Base-by-base conservation (phyloP, 2,888 invertebrate genomes). In the Asteroscopus sphinx region DNA sequence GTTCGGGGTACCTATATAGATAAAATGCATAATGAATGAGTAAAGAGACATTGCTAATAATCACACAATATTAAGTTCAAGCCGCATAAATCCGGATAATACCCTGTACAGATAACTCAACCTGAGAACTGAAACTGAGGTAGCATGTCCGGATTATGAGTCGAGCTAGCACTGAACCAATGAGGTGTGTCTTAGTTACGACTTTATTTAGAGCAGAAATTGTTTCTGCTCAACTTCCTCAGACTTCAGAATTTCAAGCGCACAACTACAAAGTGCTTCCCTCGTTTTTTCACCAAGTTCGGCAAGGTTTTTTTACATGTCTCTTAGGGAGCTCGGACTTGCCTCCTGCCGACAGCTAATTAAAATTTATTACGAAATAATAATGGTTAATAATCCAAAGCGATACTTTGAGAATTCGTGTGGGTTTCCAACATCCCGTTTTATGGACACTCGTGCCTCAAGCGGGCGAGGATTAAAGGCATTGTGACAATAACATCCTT, bases 341-440 rank as follows among this genome's bases (percentile, higher is more conserved):
- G 42, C 15, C 28, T 42, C 42, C 13, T 30, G 45, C 36, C 44
- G 39, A 33, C 56, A 33, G 37, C 28, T 52, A 57, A 73, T 73
- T 63, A 57, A 55, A 40, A 45, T 58, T 60, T n/a, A 48, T 73
- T 36, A 45, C 42, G 39, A 56, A 68, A n/a, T n/a, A n/a, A n/a
- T n/a, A n/a, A 55, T 58, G 17, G 12, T 37, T 51, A 46, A 65
- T 61, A 53, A 62, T 15, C 30, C 47, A 42, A 59, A 56, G 28
- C 36, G 33, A 15, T 52, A 39, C 52, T 40, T 40, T 41, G 17
- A n/a, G 40, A 13, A 63, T 48, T 36, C 21, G 35, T 30, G 33
- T 35, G 35, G 45, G 40, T 53, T 52, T 30, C 26, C 26, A 37
- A n/a, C n/a, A 65, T 45, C 37, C 28, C 36, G 15, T 55, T 52